Conservation (phyloP, 30 jellyfish, hydroid and myxozoan genomes). For the Turritopsis dohrnii region DNA sequence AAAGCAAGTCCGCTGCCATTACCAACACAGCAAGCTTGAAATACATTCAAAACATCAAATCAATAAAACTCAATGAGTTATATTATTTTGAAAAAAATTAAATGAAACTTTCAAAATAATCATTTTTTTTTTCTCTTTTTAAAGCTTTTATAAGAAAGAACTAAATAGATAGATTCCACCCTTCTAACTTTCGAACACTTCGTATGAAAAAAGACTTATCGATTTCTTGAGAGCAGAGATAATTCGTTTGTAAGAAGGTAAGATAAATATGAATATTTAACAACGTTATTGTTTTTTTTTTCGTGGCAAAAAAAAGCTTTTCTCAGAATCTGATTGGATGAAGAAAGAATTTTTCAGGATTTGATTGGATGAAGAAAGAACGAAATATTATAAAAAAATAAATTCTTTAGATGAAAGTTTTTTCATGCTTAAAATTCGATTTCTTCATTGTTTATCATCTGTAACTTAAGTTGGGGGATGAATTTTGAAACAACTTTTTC, state of each 20-base stretch:
- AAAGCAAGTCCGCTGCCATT: not conserved
- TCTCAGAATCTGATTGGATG: not conserved
- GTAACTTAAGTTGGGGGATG: no score
- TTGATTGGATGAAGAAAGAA: not conserved
- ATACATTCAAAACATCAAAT: not conserved
- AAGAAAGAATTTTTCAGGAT: not conserved
- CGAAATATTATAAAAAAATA: no score
- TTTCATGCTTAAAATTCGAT: no score
- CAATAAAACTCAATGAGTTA: not conserved
- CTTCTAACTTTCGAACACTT: not conserved
- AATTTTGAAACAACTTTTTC: no score
- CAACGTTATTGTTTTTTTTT: not conserved
- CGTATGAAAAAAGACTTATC: not conserved
- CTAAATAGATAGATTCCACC: not conserved
- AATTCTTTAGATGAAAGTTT: no score
- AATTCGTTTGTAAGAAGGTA: not conserved
- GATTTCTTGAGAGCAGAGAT: not conserved
- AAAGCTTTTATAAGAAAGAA: not conserved
- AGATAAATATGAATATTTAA: not conserved
- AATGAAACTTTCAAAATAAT: not conserved
- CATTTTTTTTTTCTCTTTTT: not conserved
- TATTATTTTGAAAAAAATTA: no score
- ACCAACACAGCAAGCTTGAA: not conserved
- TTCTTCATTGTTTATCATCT: no score
- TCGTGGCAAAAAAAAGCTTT: not conserved